Conservation (phyloP, 2,797 vertebrate genomes). For the Fratercula arctica region DNA sequence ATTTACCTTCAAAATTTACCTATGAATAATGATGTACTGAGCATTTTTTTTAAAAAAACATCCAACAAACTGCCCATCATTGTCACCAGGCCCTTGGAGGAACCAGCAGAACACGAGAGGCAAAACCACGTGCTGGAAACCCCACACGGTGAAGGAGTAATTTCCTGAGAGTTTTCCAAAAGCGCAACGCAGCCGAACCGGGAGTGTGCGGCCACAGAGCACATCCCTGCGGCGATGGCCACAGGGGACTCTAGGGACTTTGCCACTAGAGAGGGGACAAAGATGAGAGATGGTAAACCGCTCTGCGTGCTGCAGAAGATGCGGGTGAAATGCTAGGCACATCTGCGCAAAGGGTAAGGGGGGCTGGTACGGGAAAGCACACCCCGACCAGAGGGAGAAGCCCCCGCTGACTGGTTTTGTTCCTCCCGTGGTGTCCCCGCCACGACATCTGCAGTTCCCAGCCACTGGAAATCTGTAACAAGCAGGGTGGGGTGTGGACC, state of each 20-base stretch:
- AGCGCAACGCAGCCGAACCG: fast-evolving
- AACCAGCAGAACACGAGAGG: neutral
- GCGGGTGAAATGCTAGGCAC: neutral
- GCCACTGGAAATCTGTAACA: constrained; percentile 1
- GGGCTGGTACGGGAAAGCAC: neutral
- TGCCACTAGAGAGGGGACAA: neutral
- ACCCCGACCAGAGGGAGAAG: neutral
- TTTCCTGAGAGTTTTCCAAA: neutral
- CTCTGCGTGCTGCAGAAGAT: neutral
- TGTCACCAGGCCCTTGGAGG: neutral
- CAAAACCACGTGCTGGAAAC: neutral
- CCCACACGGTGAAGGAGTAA: neutral
- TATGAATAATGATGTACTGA: neutral
- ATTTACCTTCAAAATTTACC: neutral
- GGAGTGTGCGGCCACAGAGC: fast-evolving
- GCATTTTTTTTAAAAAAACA: neutral
- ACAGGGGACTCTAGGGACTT: neutral
- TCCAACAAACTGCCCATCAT: neutral
- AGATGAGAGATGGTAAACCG: neutral
- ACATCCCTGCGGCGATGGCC: fast-evolving
- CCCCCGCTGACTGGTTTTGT: neutral
- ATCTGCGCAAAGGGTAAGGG: neutral
- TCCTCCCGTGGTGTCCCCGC: neutral
- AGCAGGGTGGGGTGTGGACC: constrained; percentile 1
- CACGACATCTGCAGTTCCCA: neutral